Evolutionary conservation across 2,888 invertebrate genomes (phyloP).

Genomic region (Pristionchus maxplancki): DNA sequence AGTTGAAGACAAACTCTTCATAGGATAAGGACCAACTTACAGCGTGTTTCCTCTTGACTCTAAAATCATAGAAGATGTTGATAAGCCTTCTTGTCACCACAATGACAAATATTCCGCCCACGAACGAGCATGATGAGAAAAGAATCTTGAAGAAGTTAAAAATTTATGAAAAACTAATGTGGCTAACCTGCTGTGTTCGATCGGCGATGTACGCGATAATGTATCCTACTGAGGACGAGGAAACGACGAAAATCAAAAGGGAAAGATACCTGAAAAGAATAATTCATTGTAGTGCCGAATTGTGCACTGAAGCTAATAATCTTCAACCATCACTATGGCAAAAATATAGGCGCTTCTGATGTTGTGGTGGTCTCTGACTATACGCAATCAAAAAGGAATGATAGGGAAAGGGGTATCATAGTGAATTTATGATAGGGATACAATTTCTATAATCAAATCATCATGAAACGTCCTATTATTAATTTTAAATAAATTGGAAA

Average conservation of each 20-base stretch:
- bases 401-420: too few species aligned
- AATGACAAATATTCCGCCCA: slow-evolving; percentile 1
- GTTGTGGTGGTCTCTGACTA: too few species aligned
- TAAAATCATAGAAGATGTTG: slow-evolving; percentile 45
- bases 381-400: too few species aligned
- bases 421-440: too few species aligned
- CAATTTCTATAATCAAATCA: too few species aligned
- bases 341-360: too few species aligned
- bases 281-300: background rate
- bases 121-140: background rate
- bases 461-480: too few species aligned
- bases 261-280: slow-evolving; percentile 42
- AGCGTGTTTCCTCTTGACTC: slow-evolving; percentile 43
- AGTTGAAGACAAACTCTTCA: background rate
- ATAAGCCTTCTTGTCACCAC: background rate
- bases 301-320: background rate
- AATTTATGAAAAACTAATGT: too few species aligned
- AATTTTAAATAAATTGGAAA: too few species aligned
- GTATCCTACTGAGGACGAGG: slow-evolving; percentile 36
- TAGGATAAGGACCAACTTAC: slow-evolving; percentile 41
- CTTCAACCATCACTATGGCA: too few species aligned
- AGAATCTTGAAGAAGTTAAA: slow-evolving; percentile 1
- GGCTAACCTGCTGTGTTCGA: slow-evolving; percentile 8
- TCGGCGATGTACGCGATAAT: background rate
- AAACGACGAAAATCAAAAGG: slow-evolving; percentile 7